A percentile compares a stretch with the other conserved stretches of the same genome.
Evolutionary conservation across 2,113 vertebrate genomes (phyloP).

Genomic region (Spea bombifrons): DNA sequence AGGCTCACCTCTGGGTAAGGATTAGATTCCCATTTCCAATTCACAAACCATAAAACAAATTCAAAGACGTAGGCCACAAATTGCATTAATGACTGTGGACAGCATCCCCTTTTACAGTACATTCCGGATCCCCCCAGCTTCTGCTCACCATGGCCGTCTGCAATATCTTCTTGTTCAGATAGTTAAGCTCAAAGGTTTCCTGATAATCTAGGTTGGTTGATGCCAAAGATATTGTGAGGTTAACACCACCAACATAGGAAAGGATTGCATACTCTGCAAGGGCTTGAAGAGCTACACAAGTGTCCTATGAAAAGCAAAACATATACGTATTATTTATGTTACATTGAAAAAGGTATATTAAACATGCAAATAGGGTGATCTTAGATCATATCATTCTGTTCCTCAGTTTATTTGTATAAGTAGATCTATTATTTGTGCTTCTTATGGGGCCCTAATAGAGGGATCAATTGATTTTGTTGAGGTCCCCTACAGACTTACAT

Average conservation of each 20-base stretch:
- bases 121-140: too few relatives aligned
- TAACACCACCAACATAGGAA: slow-evolving; percentile 83
- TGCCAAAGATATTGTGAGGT: slow-evolving; percentile 90
- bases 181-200: slow-evolving; percentile 86
- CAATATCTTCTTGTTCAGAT: slow-evolving; percentile 84
- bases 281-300: slow-evolving; percentile 88
- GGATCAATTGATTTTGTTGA: too few relatives aligned
- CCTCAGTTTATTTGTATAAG: too few relatives aligned
- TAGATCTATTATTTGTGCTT: too few relatives aligned
- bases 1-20: too few relatives aligned
- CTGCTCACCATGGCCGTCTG: slow-evolving; percentile 78
- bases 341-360: too few relatives aligned
- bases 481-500: too few relatives aligned
- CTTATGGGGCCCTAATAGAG: too few relatives aligned
- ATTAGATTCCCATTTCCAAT: too few relatives aligned
- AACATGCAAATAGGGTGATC: too few relatives aligned
- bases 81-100: not conserved
- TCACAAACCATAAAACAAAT: too few relatives aligned
- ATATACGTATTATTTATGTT: not conserved
- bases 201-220: slow-evolving; percentile 93
- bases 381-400: too few relatives aligned
- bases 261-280: slow-evolving; percentile 90
- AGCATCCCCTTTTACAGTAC: not conserved
- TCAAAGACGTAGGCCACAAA: not conserved
- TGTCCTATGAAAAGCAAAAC: slow-evolving; percentile 70